Base-by-base conservation (phyloP, 2,797 vertebrate genomes). In the Xiphorhynchus erythropygius region DNA sequence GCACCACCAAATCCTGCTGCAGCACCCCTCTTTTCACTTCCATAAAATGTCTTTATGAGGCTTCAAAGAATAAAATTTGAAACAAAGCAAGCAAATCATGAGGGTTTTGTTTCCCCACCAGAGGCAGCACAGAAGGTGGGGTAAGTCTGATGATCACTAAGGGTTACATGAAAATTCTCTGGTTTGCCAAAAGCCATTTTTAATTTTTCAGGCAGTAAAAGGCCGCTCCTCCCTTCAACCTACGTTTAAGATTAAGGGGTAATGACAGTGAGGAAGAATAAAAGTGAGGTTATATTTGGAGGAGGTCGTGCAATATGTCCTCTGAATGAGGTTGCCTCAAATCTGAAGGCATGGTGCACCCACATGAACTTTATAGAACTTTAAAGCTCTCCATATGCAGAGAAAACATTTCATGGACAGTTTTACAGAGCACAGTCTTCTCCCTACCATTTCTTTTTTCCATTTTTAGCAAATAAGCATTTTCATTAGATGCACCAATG, bases 31-130 rank as follows among this genome's bases (percentile, higher is more conserved):
- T 76, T 91, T 84, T 95, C 89, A 53, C 47, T 47, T 55, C 79
- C 63, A 12, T 71, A 63, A 6, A 18, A 52, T 70, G 52, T 55
- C 55, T 96, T 96, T 88, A 83, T 94, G 79, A 90, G 39, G 35
- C 70, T 30, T 22, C 78, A 90, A 94, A 95, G 67, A 93, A 92
- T 60, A 86, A 80, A 79, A 74, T 70, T 52, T 63, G 59, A 46
- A 87, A 71, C 10, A 78, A 65, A 32, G 16, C 1, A 32, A 39
- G 9, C 35, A 83, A 96, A 94, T 93, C 8, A 18, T 10, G 11
- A 30, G 7, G 8, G 18, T 84, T 89, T 89, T 50, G 16, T 49
- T 81, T 78, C 19, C 16, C 11, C 28, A 49, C 55, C 32, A 77
- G 74, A 87, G 50, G 27, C 60, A 74, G 16, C 30, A 22, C 37